phyloP scores from a whole-genome alignment of 2,888 invertebrate genomes.

The Thereva unica region DNA sequence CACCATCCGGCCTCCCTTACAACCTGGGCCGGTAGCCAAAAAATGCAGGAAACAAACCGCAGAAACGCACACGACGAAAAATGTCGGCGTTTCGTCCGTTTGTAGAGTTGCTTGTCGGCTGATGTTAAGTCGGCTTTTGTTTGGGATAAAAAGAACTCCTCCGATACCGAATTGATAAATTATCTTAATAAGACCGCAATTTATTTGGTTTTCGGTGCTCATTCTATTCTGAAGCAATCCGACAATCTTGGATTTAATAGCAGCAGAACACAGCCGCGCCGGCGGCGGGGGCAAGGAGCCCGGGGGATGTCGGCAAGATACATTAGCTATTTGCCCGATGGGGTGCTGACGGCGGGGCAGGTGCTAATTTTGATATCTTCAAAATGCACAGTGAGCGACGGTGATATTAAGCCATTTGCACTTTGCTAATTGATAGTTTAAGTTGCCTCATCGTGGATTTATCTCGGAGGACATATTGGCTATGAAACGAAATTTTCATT shows the following conservation, averaged over 20 bases:
- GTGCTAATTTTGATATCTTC: conserved; percentile 15
- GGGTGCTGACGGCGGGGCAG: conserved; percentile 12
- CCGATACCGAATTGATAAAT: conserved; percentile 23
- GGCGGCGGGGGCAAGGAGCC: too few relatives aligned
- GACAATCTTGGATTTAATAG: conserved; percentile 15
- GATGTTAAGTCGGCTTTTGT: neutral
- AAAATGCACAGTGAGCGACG: neutral
- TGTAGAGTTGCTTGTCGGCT: too few relatives aligned
- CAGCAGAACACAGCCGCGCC: neutral
- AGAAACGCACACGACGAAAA: conserved; percentile 1
- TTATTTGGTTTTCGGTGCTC: conserved; percentile 26
- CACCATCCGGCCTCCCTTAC: too few relatives aligned
- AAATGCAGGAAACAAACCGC: too few relatives aligned
- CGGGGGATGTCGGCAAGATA: too few relatives aligned
- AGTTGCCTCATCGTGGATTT: conserved; percentile 20
- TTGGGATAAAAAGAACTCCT: neutral
- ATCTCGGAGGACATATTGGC: neutral
- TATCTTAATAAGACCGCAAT: conserved; percentile 27
- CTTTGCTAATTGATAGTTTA: conserved; percentile 28
- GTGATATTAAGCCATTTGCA: conserved; percentile 21
- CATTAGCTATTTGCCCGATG: too few relatives aligned
- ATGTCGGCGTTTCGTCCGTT: neutral
- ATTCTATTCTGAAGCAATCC: conserved; percentile 21
- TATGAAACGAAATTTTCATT: too few relatives aligned
- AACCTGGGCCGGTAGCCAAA: too few relatives aligned